Conservation (phyloP, 1,140 invertebrate genomes). For the Wiebesia pumilae region DNA sequence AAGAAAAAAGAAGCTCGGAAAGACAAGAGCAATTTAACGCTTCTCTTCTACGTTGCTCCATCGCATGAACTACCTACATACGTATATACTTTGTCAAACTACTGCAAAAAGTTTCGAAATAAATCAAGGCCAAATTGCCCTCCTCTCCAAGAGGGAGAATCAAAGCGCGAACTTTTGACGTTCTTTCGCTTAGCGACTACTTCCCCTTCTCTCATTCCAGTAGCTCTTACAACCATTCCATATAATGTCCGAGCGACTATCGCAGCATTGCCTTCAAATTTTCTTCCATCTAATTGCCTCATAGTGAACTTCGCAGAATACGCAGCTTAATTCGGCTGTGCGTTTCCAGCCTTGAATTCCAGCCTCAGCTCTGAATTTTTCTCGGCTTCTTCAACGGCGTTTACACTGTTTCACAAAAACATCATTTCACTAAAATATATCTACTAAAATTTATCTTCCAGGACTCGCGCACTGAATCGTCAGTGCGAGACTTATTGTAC, state of each 20-base stretch:
- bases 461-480: too few species aligned
- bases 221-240: background rate
- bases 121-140: constrained; percentile 62
- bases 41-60: constrained; percentile 26
- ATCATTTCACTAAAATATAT: too few species aligned
- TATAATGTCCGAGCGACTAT: constrained; percentile 55
- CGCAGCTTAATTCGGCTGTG: constrained; percentile 58
- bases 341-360: constrained; percentile 57
- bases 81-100: constrained; percentile 57
- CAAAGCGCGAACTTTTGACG: constrained; percentile 57
- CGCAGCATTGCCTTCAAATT: constrained; percentile 51
- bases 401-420: too few species aligned
- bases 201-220: constrained; percentile 47
- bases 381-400: too few species aligned
- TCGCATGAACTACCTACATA: constrained; percentile 19
- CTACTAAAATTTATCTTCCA: too few species aligned
- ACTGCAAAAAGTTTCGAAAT: constrained; percentile 63
- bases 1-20: background rate
- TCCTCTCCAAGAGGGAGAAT: constrained; percentile 24
- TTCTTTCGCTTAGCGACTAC: constrained; percentile 40
- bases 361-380: too few species aligned
- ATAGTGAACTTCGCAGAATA: background rate
- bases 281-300: background rate
- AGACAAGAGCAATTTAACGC: constrained; percentile 48
- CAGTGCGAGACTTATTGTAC: too few species aligned